Percentiles rank a stretch among this genome's conserved stretches.
phyloP scores from a whole-genome alignment of 2,113 vertebrate species.

The Hypocryptadius cinnamomeus region DNA sequence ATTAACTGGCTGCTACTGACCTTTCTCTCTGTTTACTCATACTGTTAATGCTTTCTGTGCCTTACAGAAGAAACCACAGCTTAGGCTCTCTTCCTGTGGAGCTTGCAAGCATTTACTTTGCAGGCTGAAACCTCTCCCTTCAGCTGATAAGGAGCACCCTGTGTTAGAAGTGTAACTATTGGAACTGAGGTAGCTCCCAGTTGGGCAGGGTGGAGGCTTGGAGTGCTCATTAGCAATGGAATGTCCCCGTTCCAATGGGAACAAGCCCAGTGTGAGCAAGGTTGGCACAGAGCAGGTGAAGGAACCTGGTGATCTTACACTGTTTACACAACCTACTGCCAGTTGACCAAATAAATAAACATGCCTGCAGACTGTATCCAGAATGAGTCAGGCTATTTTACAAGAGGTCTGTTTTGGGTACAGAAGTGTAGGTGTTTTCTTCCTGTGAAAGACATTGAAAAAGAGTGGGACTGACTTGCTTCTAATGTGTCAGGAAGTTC shows the following conservation, averaged over 20 bases:
- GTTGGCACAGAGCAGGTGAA: neutral
- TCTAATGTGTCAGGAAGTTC: neutral
- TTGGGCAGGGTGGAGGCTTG: neutral
- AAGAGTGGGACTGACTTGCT: neutral
- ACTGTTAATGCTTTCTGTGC: neutral
- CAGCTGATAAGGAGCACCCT: neutral
- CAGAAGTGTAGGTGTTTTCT: neutral
- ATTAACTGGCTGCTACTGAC: neutral
- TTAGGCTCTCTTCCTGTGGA: neutral
- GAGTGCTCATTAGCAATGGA: neutral
- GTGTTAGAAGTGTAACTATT: neutral
- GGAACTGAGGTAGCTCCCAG: neutral
- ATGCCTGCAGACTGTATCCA: neutral
- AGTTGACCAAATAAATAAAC: neutral
- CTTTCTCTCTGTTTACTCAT: neutral
- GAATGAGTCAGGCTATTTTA: neutral
- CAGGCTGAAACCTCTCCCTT: neutral
- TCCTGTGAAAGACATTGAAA: neutral
- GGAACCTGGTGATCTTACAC: neutral
- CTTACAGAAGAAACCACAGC: neutral
- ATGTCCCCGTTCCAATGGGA: rapidly evolving
- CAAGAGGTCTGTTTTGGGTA: neutral
- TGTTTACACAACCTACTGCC: neutral
- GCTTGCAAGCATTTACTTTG: neutral
- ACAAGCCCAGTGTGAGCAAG: neutral